Conservation (phyloP, 2,113 vertebrate genomes). For the Cynoglossus semilaevis region DNA sequence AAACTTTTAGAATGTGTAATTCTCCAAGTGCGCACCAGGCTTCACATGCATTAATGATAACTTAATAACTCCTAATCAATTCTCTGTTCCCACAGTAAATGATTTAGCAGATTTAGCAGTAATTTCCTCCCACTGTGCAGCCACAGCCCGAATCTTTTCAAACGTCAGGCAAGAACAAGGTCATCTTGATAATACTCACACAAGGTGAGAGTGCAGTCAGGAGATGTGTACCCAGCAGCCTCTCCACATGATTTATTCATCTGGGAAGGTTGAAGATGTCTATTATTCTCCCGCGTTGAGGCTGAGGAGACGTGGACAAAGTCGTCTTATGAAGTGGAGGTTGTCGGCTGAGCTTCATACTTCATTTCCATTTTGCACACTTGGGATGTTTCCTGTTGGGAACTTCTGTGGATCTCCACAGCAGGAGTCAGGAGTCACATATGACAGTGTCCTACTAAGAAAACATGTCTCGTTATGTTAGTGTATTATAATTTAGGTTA, state of each 20-base stretch:
- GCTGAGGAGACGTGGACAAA: constrained; percentile 27
- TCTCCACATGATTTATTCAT: constrained; percentile 66
- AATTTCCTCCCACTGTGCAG: background rate
- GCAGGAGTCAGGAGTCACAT: constrained; percentile 23
- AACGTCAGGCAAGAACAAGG: constrained; percentile 29
- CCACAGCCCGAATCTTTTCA: constrained; percentile 2
- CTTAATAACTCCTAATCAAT: background rate
- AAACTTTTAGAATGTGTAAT: too few species aligned
- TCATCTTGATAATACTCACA: constrained; percentile 34
- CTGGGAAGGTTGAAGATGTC: constrained; percentile 33
- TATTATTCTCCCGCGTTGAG: constrained; percentile 17
- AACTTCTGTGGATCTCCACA: constrained; percentile 20
- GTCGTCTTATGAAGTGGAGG: constrained; percentile 32
- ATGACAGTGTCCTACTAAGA: too few species aligned
- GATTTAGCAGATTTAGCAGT: background rate
- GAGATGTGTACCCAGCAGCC: constrained; percentile 13
- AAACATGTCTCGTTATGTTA: too few species aligned
- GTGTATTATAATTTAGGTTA: too few species aligned
- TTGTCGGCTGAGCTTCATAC: constrained; percentile 5
- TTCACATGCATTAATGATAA: too few species aligned
- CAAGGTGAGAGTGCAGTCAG: constrained; percentile 19
- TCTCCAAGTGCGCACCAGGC: too few species aligned
- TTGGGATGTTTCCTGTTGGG: constrained; percentile 28
- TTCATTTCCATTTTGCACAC: constrained; percentile 13
- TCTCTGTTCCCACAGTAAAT: background rate